phyloP scores from a whole-genome alignment of 2,797 vertebrate genomes.

The Etheostoma nigrum region DNA sequence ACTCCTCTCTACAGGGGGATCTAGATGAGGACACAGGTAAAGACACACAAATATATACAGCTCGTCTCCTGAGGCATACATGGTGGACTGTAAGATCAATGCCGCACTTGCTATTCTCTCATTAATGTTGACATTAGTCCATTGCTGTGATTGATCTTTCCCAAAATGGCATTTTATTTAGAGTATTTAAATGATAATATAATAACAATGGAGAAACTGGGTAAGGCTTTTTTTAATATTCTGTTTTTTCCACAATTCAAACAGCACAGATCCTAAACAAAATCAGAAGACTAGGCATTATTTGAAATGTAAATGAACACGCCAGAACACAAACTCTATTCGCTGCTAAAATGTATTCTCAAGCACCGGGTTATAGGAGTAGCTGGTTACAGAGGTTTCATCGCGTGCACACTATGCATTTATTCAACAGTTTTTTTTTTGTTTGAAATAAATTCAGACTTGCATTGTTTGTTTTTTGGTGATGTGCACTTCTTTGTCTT shows the following conservation, averaged over 20 bases:
- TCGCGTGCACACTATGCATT: constrained; percentile 14
- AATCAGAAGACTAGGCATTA: neutral
- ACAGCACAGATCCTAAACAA: neutral
- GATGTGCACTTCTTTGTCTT: constrained; percentile 44
- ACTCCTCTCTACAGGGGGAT: constrained; percentile 74
- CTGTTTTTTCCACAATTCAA: constrained; percentile 3
- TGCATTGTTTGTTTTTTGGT: constrained; percentile 31
- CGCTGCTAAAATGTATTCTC: constrained; percentile 1
- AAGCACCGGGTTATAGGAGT: neutral
- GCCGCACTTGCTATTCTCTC: constrained; percentile 7
- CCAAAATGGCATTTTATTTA: neutral
- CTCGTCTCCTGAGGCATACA: neutral
- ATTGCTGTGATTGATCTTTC: neutral
- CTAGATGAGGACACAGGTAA: constrained; percentile 83
- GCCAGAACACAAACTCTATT: neutral
- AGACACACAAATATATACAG: constrained; percentile 12
- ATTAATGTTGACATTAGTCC: neutral
- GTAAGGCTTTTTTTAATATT: neutral
- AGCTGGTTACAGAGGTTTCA: constrained; percentile 17
- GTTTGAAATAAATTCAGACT: constrained; percentile 17
- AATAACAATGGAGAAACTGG: neutral
- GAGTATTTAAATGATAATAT: neutral
- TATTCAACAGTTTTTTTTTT: constrained; percentile 34
- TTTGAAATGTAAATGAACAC: constrained; percentile 30
- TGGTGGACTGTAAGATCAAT: neutral